phyloP scores from a whole-genome alignment of 2,797 vertebrate genomes.

The Allobates femoralis region DNA sequence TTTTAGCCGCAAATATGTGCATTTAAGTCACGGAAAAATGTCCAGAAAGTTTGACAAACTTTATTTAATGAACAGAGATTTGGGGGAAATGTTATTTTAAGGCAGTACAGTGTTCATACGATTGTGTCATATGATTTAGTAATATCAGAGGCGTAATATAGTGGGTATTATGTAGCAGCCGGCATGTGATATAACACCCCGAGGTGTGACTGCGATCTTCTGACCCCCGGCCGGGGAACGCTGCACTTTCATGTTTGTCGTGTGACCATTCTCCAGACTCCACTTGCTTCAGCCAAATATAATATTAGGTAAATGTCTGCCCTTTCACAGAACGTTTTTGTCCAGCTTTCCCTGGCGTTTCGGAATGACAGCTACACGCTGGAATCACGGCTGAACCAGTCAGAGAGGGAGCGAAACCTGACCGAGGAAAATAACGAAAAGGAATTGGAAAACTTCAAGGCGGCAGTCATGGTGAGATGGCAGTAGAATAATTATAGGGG shows the following conservation, averaged over 20 bases:
- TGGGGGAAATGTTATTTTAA: no score
- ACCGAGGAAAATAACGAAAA: constrained; percentile 96
- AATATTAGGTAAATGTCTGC: neutral
- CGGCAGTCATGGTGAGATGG: constrained; percentile 85
- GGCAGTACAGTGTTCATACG: neutral
- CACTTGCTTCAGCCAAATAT: neutral
- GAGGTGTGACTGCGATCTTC: neutral
- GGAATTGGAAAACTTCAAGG: constrained; percentile 95
- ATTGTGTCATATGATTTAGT: neutral
- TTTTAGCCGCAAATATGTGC: no score
- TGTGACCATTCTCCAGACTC: neutral
- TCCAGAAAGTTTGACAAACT: no score
- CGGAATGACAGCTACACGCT: constrained; percentile 98
- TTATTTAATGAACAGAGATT: no score
- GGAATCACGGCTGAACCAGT: constrained; percentile 91
- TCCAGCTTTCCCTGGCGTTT: constrained; percentile 97
- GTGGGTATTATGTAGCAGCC: neutral
- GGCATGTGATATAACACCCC: neutral
- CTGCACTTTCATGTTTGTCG: neutral
- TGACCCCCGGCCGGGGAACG: neutral
- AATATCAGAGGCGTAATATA: neutral
- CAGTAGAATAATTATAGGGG: neutral
- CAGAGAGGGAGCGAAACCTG: constrained; percentile 93
- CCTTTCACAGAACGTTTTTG: constrained; percentile 88
- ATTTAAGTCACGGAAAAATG: no score